A percentile compares a stretch with the other conserved stretches of the same genome.
These are phyloP conservation scores for Thymelicus lineola DNA, from an alignment of 2,888 invertebrate species.

Conservation along the genomic window DNA sequence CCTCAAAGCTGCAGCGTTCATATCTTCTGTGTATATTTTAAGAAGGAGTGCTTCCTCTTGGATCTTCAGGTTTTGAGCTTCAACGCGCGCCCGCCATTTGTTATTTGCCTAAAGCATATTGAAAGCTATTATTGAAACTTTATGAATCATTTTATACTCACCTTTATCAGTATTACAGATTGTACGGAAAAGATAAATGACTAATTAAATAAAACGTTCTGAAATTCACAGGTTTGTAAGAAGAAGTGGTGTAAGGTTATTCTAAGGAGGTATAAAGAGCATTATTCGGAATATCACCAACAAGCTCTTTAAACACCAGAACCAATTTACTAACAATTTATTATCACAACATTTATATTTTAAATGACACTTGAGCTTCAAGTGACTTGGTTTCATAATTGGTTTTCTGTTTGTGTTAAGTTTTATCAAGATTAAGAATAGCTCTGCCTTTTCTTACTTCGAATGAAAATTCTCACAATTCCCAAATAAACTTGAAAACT, in stretches of 20 bases:
- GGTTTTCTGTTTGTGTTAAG: constrained; percentile 25
- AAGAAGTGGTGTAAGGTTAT: too few species aligned
- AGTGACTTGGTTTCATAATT: constrained; percentile 29
- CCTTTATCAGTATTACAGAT: too few species aligned
- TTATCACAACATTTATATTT: constrained; percentile 28
- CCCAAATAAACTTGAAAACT: too few species aligned
- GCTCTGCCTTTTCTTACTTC: background rate
- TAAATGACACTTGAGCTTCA: constrained; percentile 3
- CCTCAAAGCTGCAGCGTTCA: constrained; percentile 64
- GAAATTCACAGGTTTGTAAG: too few species aligned
- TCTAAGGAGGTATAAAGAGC: too few species aligned
- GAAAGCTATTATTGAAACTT: background rate
- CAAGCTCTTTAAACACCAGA: background rate
- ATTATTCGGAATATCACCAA: too few species aligned
- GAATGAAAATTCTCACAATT: too few species aligned
- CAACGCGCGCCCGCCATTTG: constrained; percentile 71
- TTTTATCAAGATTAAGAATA: background rate
- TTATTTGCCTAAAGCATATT: constrained; percentile 61
- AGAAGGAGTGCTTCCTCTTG: constrained; percentile 69
- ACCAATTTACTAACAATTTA: constrained; percentile 12
- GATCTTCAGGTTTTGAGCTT: constrained; percentile 71
- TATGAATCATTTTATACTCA: too few species aligned
- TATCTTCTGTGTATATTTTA: constrained; percentile 72
- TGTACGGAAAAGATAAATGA: too few species aligned
- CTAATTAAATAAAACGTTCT: too few species aligned